Percentiles rank a stretch among this genome's conserved stretches.
Conservation (phyloP, 1,140 invertebrate species). For the Anthonomus grandis region DNA sequence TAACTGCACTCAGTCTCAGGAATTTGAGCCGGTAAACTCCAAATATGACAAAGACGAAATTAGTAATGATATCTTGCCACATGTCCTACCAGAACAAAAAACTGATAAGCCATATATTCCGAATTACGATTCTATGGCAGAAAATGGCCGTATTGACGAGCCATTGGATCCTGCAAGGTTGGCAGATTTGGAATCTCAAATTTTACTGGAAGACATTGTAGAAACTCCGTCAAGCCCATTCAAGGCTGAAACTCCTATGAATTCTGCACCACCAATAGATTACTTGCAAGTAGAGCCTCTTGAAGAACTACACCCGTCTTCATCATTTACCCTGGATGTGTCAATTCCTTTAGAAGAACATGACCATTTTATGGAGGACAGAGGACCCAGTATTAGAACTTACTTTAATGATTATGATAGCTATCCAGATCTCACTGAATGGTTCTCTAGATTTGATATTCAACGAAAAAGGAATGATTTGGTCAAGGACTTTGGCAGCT, state of each 20-base stretch:
- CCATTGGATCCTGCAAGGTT: constrained; percentile 28
- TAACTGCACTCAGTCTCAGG: constrained; percentile 45
- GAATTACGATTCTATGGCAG: constrained; percentile 1
- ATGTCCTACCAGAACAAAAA: constrained; percentile 1
- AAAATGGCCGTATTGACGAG: constrained; percentile 1
- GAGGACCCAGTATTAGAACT: too few species aligned
- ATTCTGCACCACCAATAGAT: not conserved
- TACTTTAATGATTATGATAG: too few species aligned
- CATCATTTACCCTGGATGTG: not conserved
- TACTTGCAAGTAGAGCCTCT: constrained; percentile 7
- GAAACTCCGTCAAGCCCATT: not conserved
- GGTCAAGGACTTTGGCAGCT: too few species aligned
- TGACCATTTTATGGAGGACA: too few species aligned
- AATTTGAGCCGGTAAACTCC: constrained; percentile 25
- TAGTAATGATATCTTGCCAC: constrained; percentile 32
- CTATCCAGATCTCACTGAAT: too few species aligned
- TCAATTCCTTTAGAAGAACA: constrained; percentile 15
- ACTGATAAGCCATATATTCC: not conserved
- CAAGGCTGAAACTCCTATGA: not conserved
- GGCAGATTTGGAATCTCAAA: constrained; percentile 41
- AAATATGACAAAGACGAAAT: constrained; percentile 19
- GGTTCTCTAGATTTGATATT: not conserved
- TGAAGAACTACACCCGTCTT: not conserved
- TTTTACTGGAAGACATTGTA: constrained; percentile 17
- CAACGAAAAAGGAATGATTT: not conserved